Base-by-base conservation (phyloP, 2,113 vertebrate genomes). In the Vanacampus margaritifer region DNA sequence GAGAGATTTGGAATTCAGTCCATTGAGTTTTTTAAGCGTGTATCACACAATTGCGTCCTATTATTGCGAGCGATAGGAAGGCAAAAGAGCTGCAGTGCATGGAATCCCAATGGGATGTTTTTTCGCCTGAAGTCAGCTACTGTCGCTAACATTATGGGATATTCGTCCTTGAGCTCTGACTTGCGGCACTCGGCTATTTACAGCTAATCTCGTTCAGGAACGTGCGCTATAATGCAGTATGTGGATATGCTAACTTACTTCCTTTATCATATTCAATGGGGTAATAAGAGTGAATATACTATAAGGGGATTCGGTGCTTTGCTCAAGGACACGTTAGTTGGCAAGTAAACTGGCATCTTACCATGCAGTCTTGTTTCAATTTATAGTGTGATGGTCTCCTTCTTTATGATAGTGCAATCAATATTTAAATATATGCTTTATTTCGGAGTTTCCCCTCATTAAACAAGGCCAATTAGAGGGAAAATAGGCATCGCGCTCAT, bases 361-460 rank as follows among this genome's bases (percentile, higher is more conserved):
- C 56, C 32, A 10, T 24, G 23, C 3, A 6, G 21, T 8, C 13
- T 62, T 43, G 43, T 24, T 16, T 32, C 5, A 37, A 61, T 53
- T 63, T 79, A 68, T 51, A 23, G 50, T 37, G 24, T 14, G 48
- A 13, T 32, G 37, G 14, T 32, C 26, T 8, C 36, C 2, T 67
- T 2, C 23, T 54, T 63, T 64, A 74, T 74, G 53, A 70, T 43
- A 13, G 23, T 50, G 23, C 24, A 48, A 74, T 84, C 74, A 83
- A 72, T 79, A 74, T 79, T 78, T 73, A 69, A 79, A 81, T 71
- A 71, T 78, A 37, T 39, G 13, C 54, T 65, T 69, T 26, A 62
- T 72, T 75, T 64, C 23, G 28, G 21, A 43, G 13, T 37, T 64
- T 66, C 16, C 16, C 60, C 58, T 73, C 46, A 59, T 37, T 45